Evolutionary conservation across 2,113 vertebrate species (phyloP), one percentile per base, ranked within the genome.

Genomic region (Taurulus bubalis): DNA sequence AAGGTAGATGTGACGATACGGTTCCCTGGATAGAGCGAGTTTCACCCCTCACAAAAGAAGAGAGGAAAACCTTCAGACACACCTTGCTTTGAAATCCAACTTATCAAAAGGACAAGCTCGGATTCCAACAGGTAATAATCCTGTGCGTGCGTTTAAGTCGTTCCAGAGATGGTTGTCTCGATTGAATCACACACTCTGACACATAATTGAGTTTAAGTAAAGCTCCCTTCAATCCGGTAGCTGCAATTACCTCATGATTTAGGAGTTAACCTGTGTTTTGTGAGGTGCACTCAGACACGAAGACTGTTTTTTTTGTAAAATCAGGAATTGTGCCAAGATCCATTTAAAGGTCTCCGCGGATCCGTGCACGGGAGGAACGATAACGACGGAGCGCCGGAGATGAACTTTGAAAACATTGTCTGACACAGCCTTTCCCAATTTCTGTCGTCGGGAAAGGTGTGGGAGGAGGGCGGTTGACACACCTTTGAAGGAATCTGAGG

Each of bases 161-260:
- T 49, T 77, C 56, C 74, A 74, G 15, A 45, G 58, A 80, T 45
- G 62, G 14, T 30, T n/a, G 72, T 82, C 69, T 60, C 14, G 38
- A 40, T 55, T 38, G n/a, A 73, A 58, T 77, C 60, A 60, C 72
- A 66, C 63, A 51, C 51, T 42, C 58, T 28, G 56, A 64, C 73
- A 80, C 58, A 56, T 77, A 87, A 85, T 74, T 84, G 66, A 28
- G 62, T 67, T 81, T 73, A 66, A 89, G 72, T 72, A 28, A 84
- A 30, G 63, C 65, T 11, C 47, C 24, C 42, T 75, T 84, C 64
- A 51, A 28, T 1, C 32, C 22, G 34, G 55, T 55, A 55, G 71
- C 81, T 74, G 12, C 78, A 79, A 89, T 89, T 79, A 83, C 53
- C 49, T 47, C 36, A 5, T 65, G 85, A 86, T 82, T 87, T 82